phyloP scores from a whole-genome alignment of 2,888 invertebrate species.

The Myathropa florea region DNA sequence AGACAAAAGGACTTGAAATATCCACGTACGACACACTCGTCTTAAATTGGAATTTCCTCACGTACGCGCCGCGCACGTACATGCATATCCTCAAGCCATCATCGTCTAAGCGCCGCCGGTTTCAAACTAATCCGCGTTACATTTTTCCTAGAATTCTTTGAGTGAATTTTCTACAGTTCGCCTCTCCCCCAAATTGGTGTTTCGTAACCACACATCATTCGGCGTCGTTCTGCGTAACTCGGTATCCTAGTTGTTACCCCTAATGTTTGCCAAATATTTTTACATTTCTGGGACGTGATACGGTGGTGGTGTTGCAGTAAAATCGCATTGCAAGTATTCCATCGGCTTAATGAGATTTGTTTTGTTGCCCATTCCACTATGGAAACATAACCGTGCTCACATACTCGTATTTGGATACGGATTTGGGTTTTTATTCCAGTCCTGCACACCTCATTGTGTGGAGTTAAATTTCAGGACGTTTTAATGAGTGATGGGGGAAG shows the following conservation, averaged over 20 bases:
- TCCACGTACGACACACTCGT: constrained; percentile 24
- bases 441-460: constrained; percentile 18
- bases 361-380: neutral
- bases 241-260: constrained; percentile 11
- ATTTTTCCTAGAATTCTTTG: constrained; percentile 6
- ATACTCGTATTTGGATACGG: neutral
- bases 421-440: constrained; percentile 27
- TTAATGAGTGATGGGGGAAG: constrained; percentile 56
- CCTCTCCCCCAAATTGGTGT: constrained; percentile 1
- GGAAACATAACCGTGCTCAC: too few species aligned
- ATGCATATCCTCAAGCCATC: constrained; percentile 11
- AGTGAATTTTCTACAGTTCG: constrained; percentile 18
- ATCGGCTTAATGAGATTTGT: constrained; percentile 65
- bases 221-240: neutral
- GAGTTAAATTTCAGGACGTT: constrained; percentile 42
- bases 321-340: constrained; percentile 44
- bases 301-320: constrained; percentile 10
- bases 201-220: neutral
- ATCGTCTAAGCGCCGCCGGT: constrained; percentile 15
- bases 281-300: neutral
- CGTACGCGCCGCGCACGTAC: neutral
- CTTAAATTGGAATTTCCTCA: constrained; percentile 46
- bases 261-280: constrained; percentile 58
- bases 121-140: constrained; percentile 30
- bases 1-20: constrained; percentile 14